A percentile compares a stretch with the other conserved stretches of the same genome.
These are phyloP conservation scores for Rhaphigaster nebulosa DNA, from an alignment of 2,888 invertebrate species.

Conservation along the genomic window DNA sequence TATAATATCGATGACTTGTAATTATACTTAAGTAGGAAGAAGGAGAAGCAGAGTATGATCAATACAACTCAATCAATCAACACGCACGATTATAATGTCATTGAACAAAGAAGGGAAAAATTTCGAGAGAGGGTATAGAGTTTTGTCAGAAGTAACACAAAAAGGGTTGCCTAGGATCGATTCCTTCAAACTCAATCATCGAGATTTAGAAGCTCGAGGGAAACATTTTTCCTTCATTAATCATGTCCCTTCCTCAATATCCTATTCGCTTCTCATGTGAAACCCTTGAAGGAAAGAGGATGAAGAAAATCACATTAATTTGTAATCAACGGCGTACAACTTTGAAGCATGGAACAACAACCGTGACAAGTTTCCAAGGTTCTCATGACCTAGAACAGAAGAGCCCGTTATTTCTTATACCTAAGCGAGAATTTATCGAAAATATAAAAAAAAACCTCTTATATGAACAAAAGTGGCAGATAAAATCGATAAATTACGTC, in stretches of 20 bases:
- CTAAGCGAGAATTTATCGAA: no score
- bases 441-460: no score
- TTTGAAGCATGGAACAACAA: neutral
- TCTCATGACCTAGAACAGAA: neutral
- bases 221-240: neutral
- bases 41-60: neutral
- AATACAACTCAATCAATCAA: neutral
- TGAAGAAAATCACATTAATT: neutral
- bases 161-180: neutral
- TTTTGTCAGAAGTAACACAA: neutral
- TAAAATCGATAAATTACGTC: no score
- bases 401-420: neutral
- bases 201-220: neutral
- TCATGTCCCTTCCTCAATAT: neutral
- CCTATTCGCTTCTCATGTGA: neutral
- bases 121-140: no score
- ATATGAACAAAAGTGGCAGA: no score
- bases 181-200: neutral
- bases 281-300: constrained; percentile 1
- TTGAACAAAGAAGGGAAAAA: neutral
- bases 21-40: neutral
- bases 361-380: neutral
- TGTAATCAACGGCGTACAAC: neutral
- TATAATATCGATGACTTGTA: neutral
- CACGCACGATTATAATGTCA: constrained; percentile 1